Evolutionary conservation across 2,888 invertebrate genomes (phyloP), one percentile per base, ranked within the genome.

Genomic region (Mesorhabditis spiculigera): DNA sequence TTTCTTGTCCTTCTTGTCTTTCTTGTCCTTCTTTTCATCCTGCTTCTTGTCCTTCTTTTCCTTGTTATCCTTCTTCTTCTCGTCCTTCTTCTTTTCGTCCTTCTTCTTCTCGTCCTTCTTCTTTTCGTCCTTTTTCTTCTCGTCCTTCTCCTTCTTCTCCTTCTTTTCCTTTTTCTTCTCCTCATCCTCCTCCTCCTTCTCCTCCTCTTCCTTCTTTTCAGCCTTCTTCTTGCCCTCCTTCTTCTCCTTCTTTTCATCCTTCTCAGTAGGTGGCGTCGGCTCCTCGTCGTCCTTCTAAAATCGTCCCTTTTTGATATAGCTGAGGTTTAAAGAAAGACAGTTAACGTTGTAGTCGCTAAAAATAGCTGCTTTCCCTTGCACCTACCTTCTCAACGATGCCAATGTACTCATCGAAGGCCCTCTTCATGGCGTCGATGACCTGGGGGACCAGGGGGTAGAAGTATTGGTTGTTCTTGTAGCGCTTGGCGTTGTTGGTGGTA

Each of bases 401-500:
- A 50, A n/a, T 50, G 63, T 71, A 80, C 69, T 79, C 77, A 13
- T 75, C 67, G 42, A 75, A 75, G 65, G 78, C 78, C 50, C 73
- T 72, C 74, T 78, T 74, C 78, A 78, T 75, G 68, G 76, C 78
- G 65, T 78, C 78, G 70, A 79, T 72, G 61, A 79, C 73, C 66
- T 84, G 82, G 50, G 75, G 73, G 28, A 82, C 71, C 62, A 81
- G 76, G 45, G 84, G 84, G 72, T 80, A 84, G 78, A 82, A 84
- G 75, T 82, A 81, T 67, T 78, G 77, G 78, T 82, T 79, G 72
- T 81, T 78, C 65, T 68, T 75, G 74, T 81, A 83, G 66, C 78
- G 77, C 78, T 86, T 86, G 45, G 86, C 87, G 68, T 85, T 82
- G 75, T 82, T 86, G 45, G 86, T 78, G 10, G 86, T 83, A 45